These are phyloP conservation scores for Orestias chungarensis DNA, from an alignment of 2,797 vertebrate genomes.

Conservation along the genomic window DNA sequence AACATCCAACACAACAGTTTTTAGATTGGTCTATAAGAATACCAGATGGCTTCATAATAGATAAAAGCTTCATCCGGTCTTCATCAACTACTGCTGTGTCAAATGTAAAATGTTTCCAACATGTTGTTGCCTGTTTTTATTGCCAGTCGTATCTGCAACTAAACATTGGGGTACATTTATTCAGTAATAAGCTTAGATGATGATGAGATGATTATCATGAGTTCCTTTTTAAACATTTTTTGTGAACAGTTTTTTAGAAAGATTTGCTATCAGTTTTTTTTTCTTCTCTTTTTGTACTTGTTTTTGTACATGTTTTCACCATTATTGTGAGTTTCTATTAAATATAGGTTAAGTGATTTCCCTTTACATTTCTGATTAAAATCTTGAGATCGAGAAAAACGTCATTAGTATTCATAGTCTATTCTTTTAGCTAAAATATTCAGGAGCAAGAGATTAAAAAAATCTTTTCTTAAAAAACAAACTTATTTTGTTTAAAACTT, in stretches of 20 bases:
- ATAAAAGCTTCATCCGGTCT: slow-evolving; percentile 10
- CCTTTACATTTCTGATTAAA: too few species aligned
- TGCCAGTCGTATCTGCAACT: slow-evolving; percentile 11
- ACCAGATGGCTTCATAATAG: slow-evolving; percentile 37
- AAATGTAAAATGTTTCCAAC: slow-evolving; percentile 24
- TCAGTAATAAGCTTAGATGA: background rate
- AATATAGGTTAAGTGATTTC: too few species aligned
- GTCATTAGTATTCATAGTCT: too few species aligned
- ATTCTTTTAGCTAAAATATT: background rate
- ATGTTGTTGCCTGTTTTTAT: background rate
- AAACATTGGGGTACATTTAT: slow-evolving; percentile 13
- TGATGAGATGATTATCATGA: background rate
- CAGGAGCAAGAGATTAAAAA: background rate
- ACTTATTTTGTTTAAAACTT: background rate
- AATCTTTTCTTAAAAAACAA: background rate
- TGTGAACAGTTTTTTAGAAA: background rate
- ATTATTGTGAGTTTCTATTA: too few species aligned
- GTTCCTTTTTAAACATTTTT: background rate
- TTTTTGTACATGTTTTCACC: background rate
- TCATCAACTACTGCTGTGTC: slow-evolving; percentile 30
- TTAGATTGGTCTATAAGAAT: slow-evolving; percentile 56
- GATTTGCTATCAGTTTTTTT: background rate
- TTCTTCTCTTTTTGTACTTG: background rate
- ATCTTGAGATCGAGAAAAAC: too few species aligned
- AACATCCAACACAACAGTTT: slow-evolving; percentile 49